Evolutionary conservation across 2,888 invertebrate genomes (phyloP).

Genomic region (Lochmaea crataegi): DNA sequence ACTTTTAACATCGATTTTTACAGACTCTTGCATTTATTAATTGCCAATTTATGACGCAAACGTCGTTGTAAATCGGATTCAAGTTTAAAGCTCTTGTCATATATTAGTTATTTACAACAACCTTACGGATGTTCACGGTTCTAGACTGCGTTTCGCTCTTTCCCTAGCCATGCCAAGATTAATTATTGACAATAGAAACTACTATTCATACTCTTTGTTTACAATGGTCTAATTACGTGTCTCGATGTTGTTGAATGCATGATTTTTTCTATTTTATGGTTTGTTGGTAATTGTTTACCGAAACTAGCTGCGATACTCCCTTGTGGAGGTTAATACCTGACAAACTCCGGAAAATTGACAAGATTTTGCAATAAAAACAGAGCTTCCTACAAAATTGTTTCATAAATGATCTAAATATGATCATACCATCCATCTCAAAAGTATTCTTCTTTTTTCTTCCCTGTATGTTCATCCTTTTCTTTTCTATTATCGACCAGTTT

Average conservation of each 20-base stretch:
- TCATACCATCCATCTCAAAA: no score
- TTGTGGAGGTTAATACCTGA: no score
- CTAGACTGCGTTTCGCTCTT: slow-evolving; percentile 46
- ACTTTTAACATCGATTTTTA: slow-evolving; percentile 42
- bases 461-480: no score
- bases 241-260: background rate
- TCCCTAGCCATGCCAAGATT: slow-evolving; percentile 27
- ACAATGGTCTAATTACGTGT: background rate
- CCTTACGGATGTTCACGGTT: slow-evolving; percentile 64
- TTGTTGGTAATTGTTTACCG: no score
- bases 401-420: no score
- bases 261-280: no score
- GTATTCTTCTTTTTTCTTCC: no score
- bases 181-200: slow-evolving; percentile 9
- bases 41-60: slow-evolving; percentile 54
- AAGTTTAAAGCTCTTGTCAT: slow-evolving; percentile 62
- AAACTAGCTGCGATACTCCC: no score
- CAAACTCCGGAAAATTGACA: no score
- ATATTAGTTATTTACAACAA: slow-evolving; percentile 62
- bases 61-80: slow-evolving; percentile 60
- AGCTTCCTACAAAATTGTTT: no score
- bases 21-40: slow-evolving; percentile 54
- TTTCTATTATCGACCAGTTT: no score
- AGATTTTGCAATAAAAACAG: no score
- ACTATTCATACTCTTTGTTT: background rate